Base-by-base conservation (phyloP, 2,113 vertebrate genomes). In the Anguilla japonica region DNA sequence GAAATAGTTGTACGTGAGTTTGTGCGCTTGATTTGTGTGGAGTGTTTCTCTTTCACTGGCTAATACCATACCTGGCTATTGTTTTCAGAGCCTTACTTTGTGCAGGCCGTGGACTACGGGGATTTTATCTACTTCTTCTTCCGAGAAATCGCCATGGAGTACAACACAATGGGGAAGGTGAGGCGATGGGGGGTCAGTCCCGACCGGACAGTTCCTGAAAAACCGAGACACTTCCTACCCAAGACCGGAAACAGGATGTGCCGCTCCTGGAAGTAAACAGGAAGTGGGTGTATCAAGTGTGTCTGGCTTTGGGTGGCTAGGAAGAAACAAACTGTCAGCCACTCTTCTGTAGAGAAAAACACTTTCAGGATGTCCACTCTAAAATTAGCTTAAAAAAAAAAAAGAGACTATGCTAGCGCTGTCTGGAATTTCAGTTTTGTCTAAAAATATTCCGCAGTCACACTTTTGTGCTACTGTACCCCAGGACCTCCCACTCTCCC, bases 81-180 rank as follows among this genome's bases (percentile, higher is more conserved):
- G 86, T 89, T 91, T 88, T 46, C 95, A 99, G 98, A 99, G 90
- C 98, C 98, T 0, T 98, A 98, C 91, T 99, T 99, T 90, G 96
- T 99, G 81, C 98, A 99, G 90, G 98, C 98, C 0, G 96, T 99
- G 87, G 94, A 99, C 92, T 99, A 99, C 63, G 96, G 97, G 41
- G 96, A 97, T 91, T 98, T 98, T 90, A 99, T 99, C 94, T 99
- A 99, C 94, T 99, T 99, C 94, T 99, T 99, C 96, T 99, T 98
- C 94, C 96, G 98, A 88, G 98, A 99, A 94, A 99, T 99, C 91
- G 98, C 98, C 0, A 98, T 99, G 94, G 98, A 99, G 88, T 99
- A 99, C 95, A 99, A 99, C 96, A 98, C 96, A 93, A 99, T 99
- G 97, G 98, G 98, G 89, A 99, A 99, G 98, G 98, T 99, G 96